A percentile compares a stretch with the other conserved stretches of the same genome.
Evolutionary conservation across 1,140 invertebrate genomes (phyloP).

Genomic region (Neomicropteryx cornuta): DNA sequence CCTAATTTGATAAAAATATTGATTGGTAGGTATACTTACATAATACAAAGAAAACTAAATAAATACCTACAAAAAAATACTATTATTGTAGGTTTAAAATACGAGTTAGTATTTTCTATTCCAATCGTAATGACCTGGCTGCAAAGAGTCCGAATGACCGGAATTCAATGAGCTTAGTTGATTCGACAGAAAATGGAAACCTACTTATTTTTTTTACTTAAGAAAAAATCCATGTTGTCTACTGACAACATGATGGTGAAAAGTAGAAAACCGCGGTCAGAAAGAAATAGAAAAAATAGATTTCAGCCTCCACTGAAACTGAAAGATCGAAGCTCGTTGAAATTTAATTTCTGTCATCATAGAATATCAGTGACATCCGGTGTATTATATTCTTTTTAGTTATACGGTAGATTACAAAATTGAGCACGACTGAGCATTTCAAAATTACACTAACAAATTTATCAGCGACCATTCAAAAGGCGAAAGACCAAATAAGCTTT

Average conservation of each 20-base stretch:
- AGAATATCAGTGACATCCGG: not conserved
- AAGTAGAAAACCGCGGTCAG: slow-evolving; percentile 3
- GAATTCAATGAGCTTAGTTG: not conserved
- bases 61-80: no score
- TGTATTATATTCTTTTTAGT: not conserved
- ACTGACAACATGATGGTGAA: not conserved
- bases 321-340: not conserved
- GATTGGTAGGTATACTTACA: no score
- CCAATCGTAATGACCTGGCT: no score
- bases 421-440: not conserved
- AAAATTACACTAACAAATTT: slow-evolving; percentile 4
- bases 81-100: no score
- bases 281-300: not conserved
- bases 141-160: no score
- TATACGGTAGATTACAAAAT: not conserved
- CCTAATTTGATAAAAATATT: no score
- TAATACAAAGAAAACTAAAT: no score
- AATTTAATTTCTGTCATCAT: not conserved
- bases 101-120: no score
- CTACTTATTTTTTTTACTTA: not conserved
- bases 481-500: not conserved
- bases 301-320: not conserved
- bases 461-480: slow-evolving; percentile 3
- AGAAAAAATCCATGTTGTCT: not conserved
- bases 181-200: slow-evolving; percentile 4